These are phyloP conservation scores for Maniola hyperantus DNA, from an alignment of 2,888 invertebrate genomes.

Conservation along the genomic window DNA sequence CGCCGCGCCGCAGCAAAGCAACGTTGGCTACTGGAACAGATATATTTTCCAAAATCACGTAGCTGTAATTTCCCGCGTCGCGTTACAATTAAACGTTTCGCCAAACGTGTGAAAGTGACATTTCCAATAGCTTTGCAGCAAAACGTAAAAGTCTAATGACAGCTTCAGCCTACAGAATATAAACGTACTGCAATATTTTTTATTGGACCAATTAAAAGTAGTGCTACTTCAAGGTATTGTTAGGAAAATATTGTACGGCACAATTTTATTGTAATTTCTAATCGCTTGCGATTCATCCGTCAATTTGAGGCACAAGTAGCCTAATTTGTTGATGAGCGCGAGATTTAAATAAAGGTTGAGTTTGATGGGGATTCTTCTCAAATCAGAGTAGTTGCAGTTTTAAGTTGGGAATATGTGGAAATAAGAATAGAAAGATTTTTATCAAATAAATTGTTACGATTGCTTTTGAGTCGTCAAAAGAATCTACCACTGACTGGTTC, in stretches of 20 bases:
- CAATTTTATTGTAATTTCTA: neutral
- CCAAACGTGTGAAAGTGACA: conserved; percentile 23
- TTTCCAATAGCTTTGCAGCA: conserved; percentile 10
- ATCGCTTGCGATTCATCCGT: neutral
- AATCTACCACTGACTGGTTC: no score
- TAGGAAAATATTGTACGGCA: conserved; percentile 4
- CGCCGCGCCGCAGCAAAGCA: no score
- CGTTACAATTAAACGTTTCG: conserved; percentile 21
- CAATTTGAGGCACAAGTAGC: neutral
- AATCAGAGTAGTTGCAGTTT: no score
- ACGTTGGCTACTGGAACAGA: neutral
- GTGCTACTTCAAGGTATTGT: conserved; percentile 4
- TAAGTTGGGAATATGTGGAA: no score
- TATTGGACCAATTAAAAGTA: conserved; percentile 15
- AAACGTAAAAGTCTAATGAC: conserved; percentile 13
- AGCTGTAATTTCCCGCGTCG: conserved; percentile 5
- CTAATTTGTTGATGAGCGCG: neutral
- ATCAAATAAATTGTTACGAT: no score
- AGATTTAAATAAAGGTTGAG: neutral
- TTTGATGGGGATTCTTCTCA: no score
- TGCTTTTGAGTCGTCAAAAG: no score
- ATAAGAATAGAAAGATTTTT: no score
- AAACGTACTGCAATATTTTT: conserved; percentile 6
- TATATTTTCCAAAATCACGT: conserved; percentile 9
- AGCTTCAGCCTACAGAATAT: neutral